Evolutionary conservation across 2,113 vertebrate species (phyloP).

Genomic region (crab-eating macaque (Macaca fascicularis)): DNA sequence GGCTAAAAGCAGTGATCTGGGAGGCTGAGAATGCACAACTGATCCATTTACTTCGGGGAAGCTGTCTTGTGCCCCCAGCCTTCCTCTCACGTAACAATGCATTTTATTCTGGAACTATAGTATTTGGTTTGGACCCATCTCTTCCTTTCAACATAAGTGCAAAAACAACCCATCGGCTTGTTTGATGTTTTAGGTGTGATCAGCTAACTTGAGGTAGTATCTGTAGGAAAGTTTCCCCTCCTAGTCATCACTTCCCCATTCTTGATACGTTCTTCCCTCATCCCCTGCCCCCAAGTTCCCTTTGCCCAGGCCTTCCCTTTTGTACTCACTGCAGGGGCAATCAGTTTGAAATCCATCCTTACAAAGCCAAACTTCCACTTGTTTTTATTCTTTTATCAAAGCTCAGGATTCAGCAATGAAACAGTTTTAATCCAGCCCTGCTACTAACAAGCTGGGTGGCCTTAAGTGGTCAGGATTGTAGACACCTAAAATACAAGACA

Average conservation of each 20-base stretch:
- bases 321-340: neutral
- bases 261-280: neutral
- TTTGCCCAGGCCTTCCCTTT: too few relatives aligned
- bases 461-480: neutral
- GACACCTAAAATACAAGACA: neutral
- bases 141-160: neutral
- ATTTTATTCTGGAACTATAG: neutral
- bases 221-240: neutral
- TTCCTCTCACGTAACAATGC: neutral
- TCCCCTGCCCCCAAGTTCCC: neutral
- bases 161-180: neutral
- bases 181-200: neutral
- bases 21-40: neutral
- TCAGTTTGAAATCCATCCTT: neutral
- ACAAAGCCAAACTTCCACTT: neutral
- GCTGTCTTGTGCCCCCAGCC: neutral
- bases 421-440: too few relatives aligned
- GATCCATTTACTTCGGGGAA: neutral
- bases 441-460: too few relatives aligned
- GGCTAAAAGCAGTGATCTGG: neutral
- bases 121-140: neutral
- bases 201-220: neutral
- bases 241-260: neutral
- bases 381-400: slow-evolving; percentile 1
- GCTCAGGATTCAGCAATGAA: neutral